phyloP scores from a whole-genome alignment of 2,888 invertebrate genomes.

The Leptinotarsa tumamoca region DNA sequence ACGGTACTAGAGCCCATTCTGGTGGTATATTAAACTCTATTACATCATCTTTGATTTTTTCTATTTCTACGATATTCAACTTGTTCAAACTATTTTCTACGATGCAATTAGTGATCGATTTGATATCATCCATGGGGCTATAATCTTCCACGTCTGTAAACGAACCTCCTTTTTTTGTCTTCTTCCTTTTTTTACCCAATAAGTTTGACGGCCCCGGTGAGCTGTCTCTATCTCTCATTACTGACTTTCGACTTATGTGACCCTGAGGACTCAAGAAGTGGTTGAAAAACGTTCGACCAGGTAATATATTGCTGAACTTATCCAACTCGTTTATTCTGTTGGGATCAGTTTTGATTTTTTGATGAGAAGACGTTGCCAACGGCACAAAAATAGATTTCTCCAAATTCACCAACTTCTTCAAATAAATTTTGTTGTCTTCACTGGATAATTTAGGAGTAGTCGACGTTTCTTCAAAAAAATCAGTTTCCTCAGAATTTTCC shows the following conservation, averaged over 20 bases:
- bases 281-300: conserved; percentile 47
- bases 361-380: not conserved
- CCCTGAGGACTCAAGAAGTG: conserved; percentile 46
- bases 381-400: conserved; percentile 30
- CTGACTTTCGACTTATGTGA: conserved; percentile 38
- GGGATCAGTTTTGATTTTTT: conserved; percentile 47
- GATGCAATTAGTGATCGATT: conserved; percentile 59
- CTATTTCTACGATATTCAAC: conserved; percentile 27
- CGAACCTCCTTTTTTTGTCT: conserved; percentile 44
- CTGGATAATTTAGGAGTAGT: conserved; percentile 47
- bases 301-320: conserved; percentile 47
- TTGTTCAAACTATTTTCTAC: conserved; percentile 38
- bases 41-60: conserved; percentile 31
- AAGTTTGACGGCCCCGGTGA: conserved; percentile 52
- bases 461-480: conserved; percentile 49
- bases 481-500: conserved; percentile 48
- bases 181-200: conserved; percentile 50
- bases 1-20: not conserved
- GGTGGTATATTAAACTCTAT: conserved; percentile 32
- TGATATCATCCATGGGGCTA: conserved; percentile 54
- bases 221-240: conserved; percentile 34
- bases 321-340: conserved; percentile 57
- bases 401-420: conserved; percentile 32
- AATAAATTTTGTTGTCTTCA: conserved; percentile 46
- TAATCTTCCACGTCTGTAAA: conserved; percentile 49